Conservation (phyloP, 1,140 invertebrate species). For the Magallana gigas region DNA sequence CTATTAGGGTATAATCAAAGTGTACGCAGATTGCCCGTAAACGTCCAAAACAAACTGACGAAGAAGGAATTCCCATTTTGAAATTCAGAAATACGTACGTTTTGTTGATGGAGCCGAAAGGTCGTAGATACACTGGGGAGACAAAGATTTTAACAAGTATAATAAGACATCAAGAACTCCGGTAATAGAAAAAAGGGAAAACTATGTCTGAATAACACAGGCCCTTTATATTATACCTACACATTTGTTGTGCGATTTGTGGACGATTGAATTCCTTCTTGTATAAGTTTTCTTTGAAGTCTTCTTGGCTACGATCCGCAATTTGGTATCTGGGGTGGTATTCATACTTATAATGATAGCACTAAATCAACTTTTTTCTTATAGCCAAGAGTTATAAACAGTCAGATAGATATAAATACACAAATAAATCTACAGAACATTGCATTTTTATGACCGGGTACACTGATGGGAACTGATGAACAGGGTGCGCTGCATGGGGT, state of each 20-base stretch:
- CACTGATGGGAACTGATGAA: neutral
- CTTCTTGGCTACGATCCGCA: neutral
- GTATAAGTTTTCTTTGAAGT: neutral
- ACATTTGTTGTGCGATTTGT: neutral
- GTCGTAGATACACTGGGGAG: neutral
- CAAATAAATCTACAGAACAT: constrained; percentile 13
- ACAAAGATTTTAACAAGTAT: neutral
- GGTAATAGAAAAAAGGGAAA: neutral
- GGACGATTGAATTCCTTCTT: neutral
- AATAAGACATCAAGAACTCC: neutral
- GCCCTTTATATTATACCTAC: neutral
- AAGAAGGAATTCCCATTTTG: constrained; percentile 18
- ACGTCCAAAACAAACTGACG: constrained; percentile 5
- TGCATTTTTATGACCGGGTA: constrained; percentile 5
- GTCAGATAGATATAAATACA: constrained; percentile 25
- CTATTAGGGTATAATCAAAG: constrained; percentile 23
- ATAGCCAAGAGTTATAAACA: neutral
- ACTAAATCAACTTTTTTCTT: neutral
- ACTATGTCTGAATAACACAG: neutral
- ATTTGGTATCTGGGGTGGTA: neutral
- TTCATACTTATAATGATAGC: neutral
- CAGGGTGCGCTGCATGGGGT: neutral
- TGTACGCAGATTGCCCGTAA: neutral
- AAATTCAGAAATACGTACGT: neutral
- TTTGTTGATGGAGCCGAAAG: constrained; percentile 25